Evolutionary conservation across 2,113 vertebrate genomes (phyloP), one percentile per base, ranked within the genome.

Genomic region (Triplophysa rosa): DNA sequence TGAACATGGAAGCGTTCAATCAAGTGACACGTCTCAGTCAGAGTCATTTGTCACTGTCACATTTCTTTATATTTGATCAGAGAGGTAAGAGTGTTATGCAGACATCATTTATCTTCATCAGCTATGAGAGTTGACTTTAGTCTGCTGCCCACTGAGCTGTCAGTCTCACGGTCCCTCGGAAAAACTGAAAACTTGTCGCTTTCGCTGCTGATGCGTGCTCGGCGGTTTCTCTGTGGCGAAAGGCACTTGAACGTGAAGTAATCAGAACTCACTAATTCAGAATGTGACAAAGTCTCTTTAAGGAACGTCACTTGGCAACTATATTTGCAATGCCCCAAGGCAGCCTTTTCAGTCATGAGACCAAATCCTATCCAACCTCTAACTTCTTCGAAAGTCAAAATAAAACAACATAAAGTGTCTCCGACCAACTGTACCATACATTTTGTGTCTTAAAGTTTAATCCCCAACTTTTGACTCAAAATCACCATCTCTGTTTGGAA

Each of bases 41-140:
- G 62, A 77, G 86, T 84, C 75, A 88, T 93, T 90, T 88, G 84
- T 91, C 91, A 89, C 24, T 87, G 91, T 90, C 89, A 91, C 85
- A 86, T 89, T 88, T 87, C 88, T 89, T 90, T 87, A 87, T 80
- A 76, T 90, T 87, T 89, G 90, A 91, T 91, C 86, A 84, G 84
- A 26, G 84, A 79, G 83, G 83, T 89, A 71, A 84, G 84, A 78
- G 64, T 71, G 83, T 88, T 80, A 86, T 84, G 63, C 54, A 86
- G 88, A 86, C 76, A 83, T 89, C 89, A 92, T 93, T 88, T 86
- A 88, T 93, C 92, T 91, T 91, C 89, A 90, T 92, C 87, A 90
- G 82, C 79, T 70, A 45, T 67, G 73, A 85, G 80, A 59, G 77
- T 65, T 79, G 64, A 84, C 73, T 37, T 45, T 80, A 78, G 84